These are phyloP conservation scores for Sesamia inferens DNA, from an alignment of 2,888 invertebrate genomes.

Conservation along the genomic window DNA sequence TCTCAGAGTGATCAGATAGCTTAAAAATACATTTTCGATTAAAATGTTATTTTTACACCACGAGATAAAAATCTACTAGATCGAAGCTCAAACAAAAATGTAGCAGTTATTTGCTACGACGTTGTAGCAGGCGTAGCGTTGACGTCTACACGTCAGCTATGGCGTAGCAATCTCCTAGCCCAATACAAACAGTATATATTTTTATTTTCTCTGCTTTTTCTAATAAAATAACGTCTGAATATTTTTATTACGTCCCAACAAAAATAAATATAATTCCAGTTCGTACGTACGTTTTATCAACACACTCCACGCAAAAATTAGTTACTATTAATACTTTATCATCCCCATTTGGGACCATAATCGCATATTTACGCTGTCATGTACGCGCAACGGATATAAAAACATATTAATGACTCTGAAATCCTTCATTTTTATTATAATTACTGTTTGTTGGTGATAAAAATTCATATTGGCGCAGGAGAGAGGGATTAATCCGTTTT, in stretches of 20 bases:
- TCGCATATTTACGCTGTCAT: slow-evolving; percentile 29
- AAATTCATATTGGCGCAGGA: slow-evolving; percentile 60
- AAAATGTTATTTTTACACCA: neutral
- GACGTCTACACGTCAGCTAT: neutral
- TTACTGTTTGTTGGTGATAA: slow-evolving; percentile 63
- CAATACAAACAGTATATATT: neutral
- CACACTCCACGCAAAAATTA: slow-evolving; percentile 19
- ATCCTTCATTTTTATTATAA: slow-evolving; percentile 63
- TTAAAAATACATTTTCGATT: neutral
- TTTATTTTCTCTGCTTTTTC: neutral
- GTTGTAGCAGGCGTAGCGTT: neutral
- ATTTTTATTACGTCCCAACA: neutral
- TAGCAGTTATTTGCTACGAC: neutral
- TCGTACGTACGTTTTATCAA: slow-evolving; percentile 10
- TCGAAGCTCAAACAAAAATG: neutral
- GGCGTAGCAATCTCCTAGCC: slow-evolving; percentile 30
- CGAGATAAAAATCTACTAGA: neutral
- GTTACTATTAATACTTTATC: slow-evolving; percentile 7
- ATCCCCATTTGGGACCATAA: slow-evolving; percentile 32
- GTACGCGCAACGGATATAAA: slow-evolving; percentile 40
- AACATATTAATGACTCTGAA: slow-evolving; percentile 53
- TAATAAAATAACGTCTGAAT: neutral
- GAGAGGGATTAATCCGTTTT: slow-evolving; percentile 54
- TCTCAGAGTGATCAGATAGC: too few species aligned
- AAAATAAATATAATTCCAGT: neutral